phyloP scores from a whole-genome alignment of 2,797 vertebrate species.

The Enteromius anoplus region DNA sequence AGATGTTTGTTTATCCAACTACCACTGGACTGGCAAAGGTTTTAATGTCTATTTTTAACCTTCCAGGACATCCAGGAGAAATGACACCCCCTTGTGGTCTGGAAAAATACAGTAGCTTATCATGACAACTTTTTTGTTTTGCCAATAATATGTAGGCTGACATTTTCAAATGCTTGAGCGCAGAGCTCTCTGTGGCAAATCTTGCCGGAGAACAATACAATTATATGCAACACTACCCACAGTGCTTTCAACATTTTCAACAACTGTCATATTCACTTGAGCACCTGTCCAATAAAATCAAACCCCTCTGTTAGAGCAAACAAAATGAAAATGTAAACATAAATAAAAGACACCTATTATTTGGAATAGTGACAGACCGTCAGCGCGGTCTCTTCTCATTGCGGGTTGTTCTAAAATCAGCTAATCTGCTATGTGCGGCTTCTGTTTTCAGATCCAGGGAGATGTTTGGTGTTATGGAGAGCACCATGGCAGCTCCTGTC shows the following conservation, averaged over 20 bases:
- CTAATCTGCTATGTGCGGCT: constrained; percentile 37
- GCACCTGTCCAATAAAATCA: constrained; percentile 25
- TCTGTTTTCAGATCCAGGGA: constrained; percentile 37
- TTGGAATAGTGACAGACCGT: constrained; percentile 1
- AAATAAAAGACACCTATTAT: constrained; percentile 24
- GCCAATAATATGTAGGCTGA: neutral
- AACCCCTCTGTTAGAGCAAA: constrained; percentile 5
- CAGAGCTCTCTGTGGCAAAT: neutral
- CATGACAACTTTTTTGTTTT: neutral
- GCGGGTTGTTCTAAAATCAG: constrained; percentile 13
- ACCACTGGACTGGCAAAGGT: neutral
- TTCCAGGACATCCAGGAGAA: constrained; percentile 10
- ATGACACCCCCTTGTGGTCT: constrained; percentile 32
- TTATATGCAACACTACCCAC: constrained; percentile 23
- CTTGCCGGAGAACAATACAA: constrained; percentile 19
- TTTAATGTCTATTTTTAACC: neutral
- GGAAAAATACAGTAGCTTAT: constrained; percentile 4
- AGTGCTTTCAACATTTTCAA: constrained; percentile 22
- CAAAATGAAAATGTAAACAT: constrained; percentile 18
- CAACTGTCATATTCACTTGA: constrained; percentile 7
- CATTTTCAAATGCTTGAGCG: constrained; percentile 2
- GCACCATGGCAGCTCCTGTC: constrained; percentile 43
- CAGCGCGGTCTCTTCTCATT: neutral
- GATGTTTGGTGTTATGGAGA: constrained; percentile 48
- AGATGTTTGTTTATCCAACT: neutral